Conservation (phyloP, 1,140 invertebrate species). For the Triops cancriformis region DNA sequence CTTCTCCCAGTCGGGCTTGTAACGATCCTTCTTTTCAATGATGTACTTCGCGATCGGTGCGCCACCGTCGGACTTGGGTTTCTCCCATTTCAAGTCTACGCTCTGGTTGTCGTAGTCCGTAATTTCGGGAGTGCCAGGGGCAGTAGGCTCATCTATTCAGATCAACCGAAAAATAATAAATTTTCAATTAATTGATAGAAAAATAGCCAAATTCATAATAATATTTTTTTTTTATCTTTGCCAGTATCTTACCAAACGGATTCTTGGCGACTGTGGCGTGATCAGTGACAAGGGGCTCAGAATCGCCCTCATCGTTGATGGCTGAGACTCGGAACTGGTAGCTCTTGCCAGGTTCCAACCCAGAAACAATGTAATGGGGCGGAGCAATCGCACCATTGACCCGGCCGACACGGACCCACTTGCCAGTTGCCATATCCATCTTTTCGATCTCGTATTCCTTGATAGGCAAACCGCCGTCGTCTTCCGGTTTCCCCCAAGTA, state of each 20-base stretch:
- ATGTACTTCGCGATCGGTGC: constrained; percentile 93
- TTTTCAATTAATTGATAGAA: not conserved
- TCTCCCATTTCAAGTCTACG: constrained; percentile 86
- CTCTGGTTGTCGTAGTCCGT: constrained; percentile 88
- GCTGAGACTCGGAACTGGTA: constrained; percentile 95
- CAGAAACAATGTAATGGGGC: constrained; percentile 78
- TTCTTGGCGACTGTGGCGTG: constrained; percentile 84
- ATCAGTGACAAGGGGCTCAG: constrained; percentile 80
- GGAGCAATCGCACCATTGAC: constrained; percentile 61
- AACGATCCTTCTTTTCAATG: constrained; percentile 90
- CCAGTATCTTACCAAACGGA: constrained; percentile 67
- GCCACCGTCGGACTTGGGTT: constrained; percentile 86
- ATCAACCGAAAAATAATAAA: constrained; percentile 32
- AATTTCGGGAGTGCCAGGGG: constrained; percentile 82
- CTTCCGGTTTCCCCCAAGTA: constrained; percentile 81
- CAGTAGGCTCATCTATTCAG: constrained; percentile 60
- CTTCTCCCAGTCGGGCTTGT: constrained; percentile 68
- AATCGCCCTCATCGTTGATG: constrained; percentile 91
- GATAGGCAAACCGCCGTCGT: constrained; percentile 88
- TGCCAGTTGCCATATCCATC: constrained; percentile 78
- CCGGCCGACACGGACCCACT: constrained; percentile 78
- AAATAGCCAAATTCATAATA: no score
- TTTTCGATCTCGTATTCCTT: constrained; percentile 93
- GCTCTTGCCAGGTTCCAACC: constrained; percentile 79
- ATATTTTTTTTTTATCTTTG: no score